These are phyloP conservation scores for Drosophila obscura DNA, from an alignment of 1,140 invertebrate species.

Conservation along the genomic window DNA sequence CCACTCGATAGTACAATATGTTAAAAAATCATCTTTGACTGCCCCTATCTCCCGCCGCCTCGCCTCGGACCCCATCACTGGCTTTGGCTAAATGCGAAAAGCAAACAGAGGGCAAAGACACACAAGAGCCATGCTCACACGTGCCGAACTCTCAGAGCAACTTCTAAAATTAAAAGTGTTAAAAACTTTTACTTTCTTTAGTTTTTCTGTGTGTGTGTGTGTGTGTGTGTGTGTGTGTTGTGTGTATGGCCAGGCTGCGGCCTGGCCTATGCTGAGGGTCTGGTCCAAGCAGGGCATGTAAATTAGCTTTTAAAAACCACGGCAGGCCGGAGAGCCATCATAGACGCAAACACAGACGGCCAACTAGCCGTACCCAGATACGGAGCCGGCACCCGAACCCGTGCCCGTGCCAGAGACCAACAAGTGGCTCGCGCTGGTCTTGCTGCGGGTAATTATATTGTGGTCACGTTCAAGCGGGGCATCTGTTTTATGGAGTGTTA, in stretches of 20 bases:
- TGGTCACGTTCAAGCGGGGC: constrained; percentile 74
- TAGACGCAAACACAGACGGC: constrained; percentile 7
- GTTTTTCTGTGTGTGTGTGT: not conserved
- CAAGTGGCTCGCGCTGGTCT: constrained; percentile 66
- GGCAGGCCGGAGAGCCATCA: constrained; percentile 21
- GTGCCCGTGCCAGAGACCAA: constrained; percentile 34
- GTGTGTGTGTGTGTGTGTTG: constrained; percentile 34
- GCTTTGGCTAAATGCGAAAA: constrained; percentile 68
- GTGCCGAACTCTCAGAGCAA: constrained; percentile 20
- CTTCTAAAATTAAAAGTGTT: constrained; percentile 82
- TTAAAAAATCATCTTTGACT: constrained; percentile 36
- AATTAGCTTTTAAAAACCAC: constrained; percentile 74
- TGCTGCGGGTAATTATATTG: constrained; percentile 78
- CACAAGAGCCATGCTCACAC: constrained; percentile 23
- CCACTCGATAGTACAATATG: constrained; percentile 60
- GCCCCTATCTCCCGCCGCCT: too few relatives aligned
- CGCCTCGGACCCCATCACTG: too few relatives aligned
- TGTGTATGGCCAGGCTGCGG: constrained; percentile 48
- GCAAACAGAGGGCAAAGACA: constrained; percentile 61
- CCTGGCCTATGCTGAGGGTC: constrained; percentile 32
- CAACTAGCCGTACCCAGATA: not conserved
- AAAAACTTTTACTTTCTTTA: constrained; percentile 51
- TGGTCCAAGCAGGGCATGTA: constrained; percentile 53
- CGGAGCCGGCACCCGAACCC: not conserved
- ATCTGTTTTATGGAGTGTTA: constrained; percentile 79